Evolutionary conservation across 2,888 invertebrate genomes (phyloP).

Genomic region (Eledona agricola): DNA sequence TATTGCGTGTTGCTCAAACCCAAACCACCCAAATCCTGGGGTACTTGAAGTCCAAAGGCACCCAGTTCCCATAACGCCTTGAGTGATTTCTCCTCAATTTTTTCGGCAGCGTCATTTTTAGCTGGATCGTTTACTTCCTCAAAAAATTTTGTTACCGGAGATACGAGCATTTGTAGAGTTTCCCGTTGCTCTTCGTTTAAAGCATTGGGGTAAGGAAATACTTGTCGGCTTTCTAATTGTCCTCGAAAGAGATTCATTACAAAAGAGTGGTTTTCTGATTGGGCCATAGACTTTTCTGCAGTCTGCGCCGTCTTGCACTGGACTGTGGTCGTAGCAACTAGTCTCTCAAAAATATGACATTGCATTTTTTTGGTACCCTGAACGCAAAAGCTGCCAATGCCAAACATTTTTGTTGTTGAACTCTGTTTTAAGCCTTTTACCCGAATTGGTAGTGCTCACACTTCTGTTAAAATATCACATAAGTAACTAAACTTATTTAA

Average conservation of each 20-base stretch:
- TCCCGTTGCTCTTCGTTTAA: constrained; percentile 86
- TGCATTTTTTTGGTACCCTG: too few species aligned
- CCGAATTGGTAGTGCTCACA: too few species aligned
- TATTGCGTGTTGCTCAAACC: constrained; percentile 94
- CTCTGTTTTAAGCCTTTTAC: too few species aligned
- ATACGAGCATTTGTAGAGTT: constrained; percentile 81
- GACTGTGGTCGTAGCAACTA: constrained; percentile 46
- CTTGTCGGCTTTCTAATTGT: constrained; percentile 80
- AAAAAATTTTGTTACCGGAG: constrained; percentile 83
- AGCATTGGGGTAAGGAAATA: constrained; percentile 93
- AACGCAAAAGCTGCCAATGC: too few species aligned
- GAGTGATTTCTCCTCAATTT: constrained; percentile 78
- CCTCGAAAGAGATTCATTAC: constrained; percentile 94
- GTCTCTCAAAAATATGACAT: constrained; percentile 40
- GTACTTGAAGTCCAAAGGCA: constrained; percentile 90
- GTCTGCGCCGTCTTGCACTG: constrained; percentile 53
- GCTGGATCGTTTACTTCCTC: constrained; percentile 88
- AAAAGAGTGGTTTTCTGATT: constrained; percentile 81
- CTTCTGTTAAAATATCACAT: too few species aligned
- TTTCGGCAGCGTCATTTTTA: constrained; percentile 83
- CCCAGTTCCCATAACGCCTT: constrained; percentile 91
- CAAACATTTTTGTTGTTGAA: too few species aligned
- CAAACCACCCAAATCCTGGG: constrained; percentile 85
- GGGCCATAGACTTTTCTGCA: constrained; percentile 44
- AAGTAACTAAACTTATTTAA: too few species aligned